Evolutionary conservation across 1,140 invertebrate genomes (phyloP), one percentile per base, ranked within the genome.

Genomic region (Leptinotarsa texana): DNA sequence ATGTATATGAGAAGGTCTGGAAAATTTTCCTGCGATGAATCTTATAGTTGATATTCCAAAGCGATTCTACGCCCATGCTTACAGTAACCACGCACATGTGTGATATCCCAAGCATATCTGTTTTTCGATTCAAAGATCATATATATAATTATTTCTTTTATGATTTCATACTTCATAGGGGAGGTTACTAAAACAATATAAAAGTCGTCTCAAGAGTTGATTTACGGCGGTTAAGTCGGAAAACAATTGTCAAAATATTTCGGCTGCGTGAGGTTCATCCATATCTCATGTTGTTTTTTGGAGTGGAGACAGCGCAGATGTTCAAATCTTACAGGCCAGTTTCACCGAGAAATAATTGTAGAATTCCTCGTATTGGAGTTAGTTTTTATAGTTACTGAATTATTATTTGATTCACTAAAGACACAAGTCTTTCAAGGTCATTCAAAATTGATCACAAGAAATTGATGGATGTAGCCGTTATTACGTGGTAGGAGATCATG

Each of bases 201-300:
- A 21, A 65, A 65, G 22, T 65, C 63, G 27, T 33, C 17, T 22
- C 63, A 21, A 22, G 17, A 21, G 17, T 65, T 65, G 63, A 65
- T 65, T 65, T 65, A 65, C 21, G 21, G 63, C 21, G 13, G 27
- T 21, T 65, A 65, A 65, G n/a, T 65, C 63, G 21, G 63, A 65
- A 65, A 65, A 65, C 63, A 65, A 65, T 65, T 65, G 63, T 65
- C 63, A 65, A 65, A 65, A 65, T 65, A 65, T 21, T 65, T 65
- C 63, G 15, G 13, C 63, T 65, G 4, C 63, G 21, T 65, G 63
- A 22, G 13, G 15, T 65, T 65, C 13, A 33, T 24, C 21, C 21
- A 65, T 33, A 13, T 65, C 27, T 22, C 13, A 21, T 24, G 63
- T 65, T 65, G 13, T 65, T 65, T 17, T 65, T 65, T 22, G 11